Percentiles rank a stretch among this genome's conserved stretches.
phyloP scores from a whole-genome alignment of 2,113 vertebrate species.

The Peromyscus maniculatus region DNA sequence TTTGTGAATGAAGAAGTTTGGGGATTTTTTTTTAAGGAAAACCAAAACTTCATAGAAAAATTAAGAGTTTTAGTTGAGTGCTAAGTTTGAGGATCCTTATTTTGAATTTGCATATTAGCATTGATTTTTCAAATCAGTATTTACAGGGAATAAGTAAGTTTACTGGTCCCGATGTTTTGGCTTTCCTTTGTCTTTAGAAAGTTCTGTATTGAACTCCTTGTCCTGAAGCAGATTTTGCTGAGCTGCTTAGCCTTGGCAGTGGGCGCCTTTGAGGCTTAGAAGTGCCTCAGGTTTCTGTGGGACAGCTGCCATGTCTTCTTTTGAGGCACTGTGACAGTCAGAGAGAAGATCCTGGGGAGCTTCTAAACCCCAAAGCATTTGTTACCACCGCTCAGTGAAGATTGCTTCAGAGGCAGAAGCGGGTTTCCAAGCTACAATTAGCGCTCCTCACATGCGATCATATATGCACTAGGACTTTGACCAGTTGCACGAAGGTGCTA shows the following conservation, averaged over 20 bases:
- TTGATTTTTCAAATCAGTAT: slow-evolving; percentile 2
- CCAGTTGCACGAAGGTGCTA: slow-evolving; percentile 97
- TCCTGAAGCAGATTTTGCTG: slow-evolving; percentile 82
- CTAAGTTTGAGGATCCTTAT: background rate
- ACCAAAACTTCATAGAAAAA: slow-evolving; percentile 49
- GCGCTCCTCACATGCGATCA: slow-evolving; percentile 90
- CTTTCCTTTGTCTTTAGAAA: slow-evolving; percentile 77
- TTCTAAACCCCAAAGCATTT: slow-evolving; percentile 85
- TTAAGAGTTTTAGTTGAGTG: slow-evolving; percentile 30
- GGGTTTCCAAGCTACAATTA: slow-evolving; percentile 37
- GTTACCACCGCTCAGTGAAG: slow-evolving; percentile 84
- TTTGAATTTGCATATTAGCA: background rate
- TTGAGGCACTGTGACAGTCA: slow-evolving; percentile 75
- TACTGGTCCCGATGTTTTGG: slow-evolving; percentile 33
- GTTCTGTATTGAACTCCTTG: slow-evolving; percentile 73
- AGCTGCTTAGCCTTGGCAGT: slow-evolving; percentile 84
- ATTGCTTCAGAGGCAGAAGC: slow-evolving; percentile 78
- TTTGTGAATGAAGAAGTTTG: background rate
- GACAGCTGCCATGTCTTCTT: slow-evolving; percentile 76
- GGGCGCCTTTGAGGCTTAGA: slow-evolving; percentile 84
- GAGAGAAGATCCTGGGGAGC: slow-evolving; percentile 82
- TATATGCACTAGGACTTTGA: slow-evolving; percentile 98
- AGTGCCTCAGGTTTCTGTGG: slow-evolving; percentile 76
- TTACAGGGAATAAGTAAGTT: slow-evolving; percentile 51
- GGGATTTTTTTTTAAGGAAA: background rate